Conservation (phyloP, 2,797 vertebrate species). For the Borostomias antarcticus region DNA sequence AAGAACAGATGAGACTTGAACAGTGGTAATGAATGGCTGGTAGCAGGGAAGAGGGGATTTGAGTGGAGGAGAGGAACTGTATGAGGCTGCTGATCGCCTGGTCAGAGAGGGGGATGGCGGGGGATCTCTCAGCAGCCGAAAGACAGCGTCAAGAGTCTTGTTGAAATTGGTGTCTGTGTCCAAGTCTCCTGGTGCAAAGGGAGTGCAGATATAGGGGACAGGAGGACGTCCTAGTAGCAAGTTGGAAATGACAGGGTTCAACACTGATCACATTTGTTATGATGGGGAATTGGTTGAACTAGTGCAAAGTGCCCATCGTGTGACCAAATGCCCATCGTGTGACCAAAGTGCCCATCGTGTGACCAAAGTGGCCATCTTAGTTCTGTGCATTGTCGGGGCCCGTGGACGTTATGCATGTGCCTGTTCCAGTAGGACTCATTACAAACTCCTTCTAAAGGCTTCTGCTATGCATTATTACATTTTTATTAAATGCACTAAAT, state of each 20-base stretch:
- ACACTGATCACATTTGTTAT: not conserved
- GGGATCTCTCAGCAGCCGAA: not conserved
- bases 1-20: conserved; percentile 19
- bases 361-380: too few species aligned
- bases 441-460: too few species aligned
- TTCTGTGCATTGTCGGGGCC: too few species aligned
- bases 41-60: not conserved
- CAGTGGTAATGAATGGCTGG: conserved; percentile 3
- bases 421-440: too few species aligned
- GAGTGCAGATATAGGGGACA: too few species aligned
- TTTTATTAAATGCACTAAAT: too few species aligned
- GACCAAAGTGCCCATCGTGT: too few species aligned
- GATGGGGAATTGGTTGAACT: too few species aligned
- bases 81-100: not conserved
- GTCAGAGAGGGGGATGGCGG: not conserved
- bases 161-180: not conserved
- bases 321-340: too few species aligned
- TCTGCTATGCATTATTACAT: too few species aligned
- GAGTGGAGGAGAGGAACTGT: conserved; percentile 2
- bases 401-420: too few species aligned
- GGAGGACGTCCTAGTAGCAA: not conserved
- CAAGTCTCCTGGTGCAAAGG: not conserved
- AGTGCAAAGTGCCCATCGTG: too few species aligned
- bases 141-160: not conserved
- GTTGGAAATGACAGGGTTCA: not conserved